Conservation (phyloP, 2,113 vertebrate genomes). For the Lipophrys pholis region DNA sequence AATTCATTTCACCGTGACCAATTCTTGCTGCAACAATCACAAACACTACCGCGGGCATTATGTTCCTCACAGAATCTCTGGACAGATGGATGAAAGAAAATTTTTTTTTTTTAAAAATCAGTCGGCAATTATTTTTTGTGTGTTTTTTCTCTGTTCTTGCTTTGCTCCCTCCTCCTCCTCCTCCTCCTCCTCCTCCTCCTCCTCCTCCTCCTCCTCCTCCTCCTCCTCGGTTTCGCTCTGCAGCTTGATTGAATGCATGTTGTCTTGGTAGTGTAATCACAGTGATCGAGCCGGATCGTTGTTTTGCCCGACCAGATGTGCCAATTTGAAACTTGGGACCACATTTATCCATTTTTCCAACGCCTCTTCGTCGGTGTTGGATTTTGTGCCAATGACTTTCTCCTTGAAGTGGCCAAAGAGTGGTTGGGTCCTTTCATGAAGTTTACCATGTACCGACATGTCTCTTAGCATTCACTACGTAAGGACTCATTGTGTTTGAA, state of each 20-base stretch:
- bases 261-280: constrained; percentile 2
- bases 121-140: constrained; percentile 40
- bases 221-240: constrained; percentile 2
- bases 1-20: constrained; percentile 57
- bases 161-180: not conserved
- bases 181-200: too few species aligned
- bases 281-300: constrained; percentile 20
- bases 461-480: not conserved
- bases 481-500: constrained; percentile 13
- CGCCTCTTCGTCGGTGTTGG: too few species aligned
- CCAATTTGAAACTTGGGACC: constrained; percentile 27
- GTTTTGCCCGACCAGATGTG: constrained; percentile 26
- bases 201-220: not conserved
- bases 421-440: too few species aligned
- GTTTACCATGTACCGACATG: constrained; percentile 4
- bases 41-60: constrained; percentile 30
- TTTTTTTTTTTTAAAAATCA: too few species aligned
- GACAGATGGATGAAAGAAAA: constrained; percentile 62
- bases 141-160: constrained; percentile 10
- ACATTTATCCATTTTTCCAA: not conserved
- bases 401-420: too few species aligned
- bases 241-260: constrained; percentile 24
- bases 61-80: constrained; percentile 33
- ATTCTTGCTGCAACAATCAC: constrained; percentile 54
- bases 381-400: too few species aligned